These are phyloP conservation scores for Drosophila cognata DNA, from an alignment of 2,888 invertebrate genomes.

Conservation along the genomic window DNA sequence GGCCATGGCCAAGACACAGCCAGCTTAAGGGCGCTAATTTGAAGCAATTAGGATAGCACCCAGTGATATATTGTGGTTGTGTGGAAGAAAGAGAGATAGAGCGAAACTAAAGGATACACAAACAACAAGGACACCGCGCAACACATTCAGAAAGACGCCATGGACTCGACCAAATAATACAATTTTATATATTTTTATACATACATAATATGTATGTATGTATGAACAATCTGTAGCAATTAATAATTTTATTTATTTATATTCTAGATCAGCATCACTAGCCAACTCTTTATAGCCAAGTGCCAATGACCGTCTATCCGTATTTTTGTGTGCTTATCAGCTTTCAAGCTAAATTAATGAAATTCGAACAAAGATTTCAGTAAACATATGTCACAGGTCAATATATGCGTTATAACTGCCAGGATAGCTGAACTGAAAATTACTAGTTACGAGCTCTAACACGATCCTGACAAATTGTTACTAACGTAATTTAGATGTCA, in stretches of 20 bases:
- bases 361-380: neutral
- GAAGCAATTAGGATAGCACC: constrained; percentile 69
- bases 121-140: constrained; percentile 43
- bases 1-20: constrained; percentile 38
- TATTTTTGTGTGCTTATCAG: neutral
- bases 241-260: neutral
- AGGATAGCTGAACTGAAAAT: neutral
- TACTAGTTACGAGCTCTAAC: too few relatives aligned
- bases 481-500: neutral
- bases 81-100: neutral
- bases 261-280: neutral
- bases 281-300: neutral
- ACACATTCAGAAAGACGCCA: neutral
- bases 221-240: neutral
- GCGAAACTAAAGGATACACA: constrained; percentile 16
- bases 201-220: neutral
- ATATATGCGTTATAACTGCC: neutral
- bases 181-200: too few relatives aligned
- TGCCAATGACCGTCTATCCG: neutral
- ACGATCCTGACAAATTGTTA: neutral
- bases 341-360: neutral
- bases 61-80: constrained; percentile 14
- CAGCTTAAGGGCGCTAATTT: constrained; percentile 75
- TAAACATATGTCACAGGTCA: neutral
- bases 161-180: neutral